Conservation (phyloP, 2,113 vertebrate species). For the Gnathonemus longibarbis region DNA sequence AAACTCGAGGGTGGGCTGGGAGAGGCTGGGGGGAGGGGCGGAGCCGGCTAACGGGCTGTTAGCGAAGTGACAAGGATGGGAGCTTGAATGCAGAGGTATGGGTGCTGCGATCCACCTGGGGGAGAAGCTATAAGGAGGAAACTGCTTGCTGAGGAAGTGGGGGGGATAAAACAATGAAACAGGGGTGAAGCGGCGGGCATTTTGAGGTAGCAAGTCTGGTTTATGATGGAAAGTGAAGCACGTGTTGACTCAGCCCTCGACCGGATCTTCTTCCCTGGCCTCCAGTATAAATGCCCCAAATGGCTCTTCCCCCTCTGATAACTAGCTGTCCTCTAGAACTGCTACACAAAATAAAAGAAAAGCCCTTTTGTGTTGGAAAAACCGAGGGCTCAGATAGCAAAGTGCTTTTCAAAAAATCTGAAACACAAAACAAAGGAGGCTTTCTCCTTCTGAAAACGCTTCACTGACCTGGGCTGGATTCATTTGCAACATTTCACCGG, state of each 20-base stretch:
- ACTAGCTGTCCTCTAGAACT: background rate
- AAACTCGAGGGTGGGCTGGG: background rate
- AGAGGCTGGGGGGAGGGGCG: background rate
- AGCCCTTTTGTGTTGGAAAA: background rate
- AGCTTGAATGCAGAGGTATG: background rate
- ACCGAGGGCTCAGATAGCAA: slow-evolving; percentile 7
- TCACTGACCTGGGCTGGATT: background rate
- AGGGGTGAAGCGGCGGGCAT: background rate
- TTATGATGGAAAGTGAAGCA: background rate
- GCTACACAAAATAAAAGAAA: background rate
- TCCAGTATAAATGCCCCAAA: background rate
- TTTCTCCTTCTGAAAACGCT: background rate
- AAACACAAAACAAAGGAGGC: slow-evolving; percentile 1
- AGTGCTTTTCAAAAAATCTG: background rate
- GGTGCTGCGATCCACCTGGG: too few species aligned
- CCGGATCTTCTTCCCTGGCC: background rate
- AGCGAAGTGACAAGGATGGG: background rate
- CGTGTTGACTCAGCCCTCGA: background rate
- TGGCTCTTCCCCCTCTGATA: background rate
- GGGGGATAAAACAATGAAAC: background rate
- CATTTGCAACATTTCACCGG: background rate
- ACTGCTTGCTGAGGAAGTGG: background rate
- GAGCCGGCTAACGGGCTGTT: background rate
- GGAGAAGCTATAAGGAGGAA: background rate
- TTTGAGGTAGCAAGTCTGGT: background rate